Evolutionary conservation across 1,140 invertebrate genomes (phyloP).

Genomic region (Dinoponera quadriceps): DNA sequence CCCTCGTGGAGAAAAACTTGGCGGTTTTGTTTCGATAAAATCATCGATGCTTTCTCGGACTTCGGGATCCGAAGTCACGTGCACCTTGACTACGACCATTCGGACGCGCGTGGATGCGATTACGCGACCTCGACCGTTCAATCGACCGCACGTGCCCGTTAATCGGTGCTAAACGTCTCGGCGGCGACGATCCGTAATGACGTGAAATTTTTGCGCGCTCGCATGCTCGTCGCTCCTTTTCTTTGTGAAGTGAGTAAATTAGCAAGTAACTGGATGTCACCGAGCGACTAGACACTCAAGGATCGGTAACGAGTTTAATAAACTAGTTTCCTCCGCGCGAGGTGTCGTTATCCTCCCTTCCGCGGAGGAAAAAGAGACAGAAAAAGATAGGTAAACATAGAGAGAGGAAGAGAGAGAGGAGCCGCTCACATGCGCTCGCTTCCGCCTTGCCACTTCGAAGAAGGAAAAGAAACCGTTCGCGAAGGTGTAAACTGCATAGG

Average conservation of each 20-base stretch:
- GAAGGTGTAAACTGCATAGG: not conserved
- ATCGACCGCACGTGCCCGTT: slow-evolving; percentile 49
- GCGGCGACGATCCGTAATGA: not conserved
- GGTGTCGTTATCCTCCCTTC: slow-evolving; percentile 60
- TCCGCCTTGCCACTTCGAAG: not conserved
- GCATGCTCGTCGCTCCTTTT: not conserved
- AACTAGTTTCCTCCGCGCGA: slow-evolving; percentile 62
- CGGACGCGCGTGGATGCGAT: slow-evolving; percentile 14
- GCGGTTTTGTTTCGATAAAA: too few relatives aligned
- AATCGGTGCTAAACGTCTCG: slow-evolving; percentile 2
- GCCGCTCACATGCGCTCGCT: not conserved
- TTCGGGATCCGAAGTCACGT: not conserved
- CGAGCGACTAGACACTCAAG: slow-evolving; percentile 55
- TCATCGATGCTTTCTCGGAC: too few relatives aligned
- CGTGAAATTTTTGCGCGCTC: slow-evolving; percentile 3
- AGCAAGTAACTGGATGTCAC: slow-evolving; percentile 26
- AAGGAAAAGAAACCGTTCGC: slow-evolving; percentile 22
- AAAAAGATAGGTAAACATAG: not conserved
- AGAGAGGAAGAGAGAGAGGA: not conserved
- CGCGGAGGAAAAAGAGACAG: slow-evolving; percentile 39
- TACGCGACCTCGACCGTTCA: slow-evolving; percentile 14
- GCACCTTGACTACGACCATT: slow-evolving; percentile 31
- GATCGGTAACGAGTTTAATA: slow-evolving; percentile 73
- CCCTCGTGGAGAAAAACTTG: too few relatives aligned
- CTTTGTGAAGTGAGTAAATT: not conserved